Evolutionary conservation across 23 tunicate species (phyloP).

Genomic region (Oikopleura albicans): DNA sequence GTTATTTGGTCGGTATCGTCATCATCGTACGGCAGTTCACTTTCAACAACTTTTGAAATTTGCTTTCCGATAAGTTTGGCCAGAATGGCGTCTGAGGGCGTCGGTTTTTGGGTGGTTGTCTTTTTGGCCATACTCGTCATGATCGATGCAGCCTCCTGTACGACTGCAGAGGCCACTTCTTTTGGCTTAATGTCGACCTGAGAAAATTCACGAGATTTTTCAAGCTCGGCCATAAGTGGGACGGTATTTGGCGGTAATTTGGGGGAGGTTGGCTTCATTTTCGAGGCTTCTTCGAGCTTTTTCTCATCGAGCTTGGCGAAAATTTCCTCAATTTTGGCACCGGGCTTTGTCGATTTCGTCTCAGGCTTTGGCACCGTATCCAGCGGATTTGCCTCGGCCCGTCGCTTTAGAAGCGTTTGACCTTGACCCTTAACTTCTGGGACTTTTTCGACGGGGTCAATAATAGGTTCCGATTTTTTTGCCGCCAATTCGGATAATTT

Average conservation of each 20-base stretch:
- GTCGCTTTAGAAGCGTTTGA: background rate
- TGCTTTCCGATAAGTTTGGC: background rate
- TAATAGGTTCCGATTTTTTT: background rate
- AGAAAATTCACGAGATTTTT: background rate
- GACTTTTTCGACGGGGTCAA: too few relatives aligned
- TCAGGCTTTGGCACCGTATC: background rate
- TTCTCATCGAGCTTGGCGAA: slow-evolving; percentile 2
- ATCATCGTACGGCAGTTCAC: background rate
- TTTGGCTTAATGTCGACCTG: background rate
- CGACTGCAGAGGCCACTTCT: too few relatives aligned
- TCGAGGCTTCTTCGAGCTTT: background rate
- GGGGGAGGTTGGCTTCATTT: background rate
- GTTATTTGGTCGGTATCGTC: background rate
- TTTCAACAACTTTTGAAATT: background rate
- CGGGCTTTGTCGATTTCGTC: slow-evolving; percentile 10
- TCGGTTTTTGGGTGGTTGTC: background rate
- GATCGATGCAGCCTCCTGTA: background rate
- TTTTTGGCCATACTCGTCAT: background rate
- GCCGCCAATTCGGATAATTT: background rate
- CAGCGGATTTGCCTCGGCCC: background rate
- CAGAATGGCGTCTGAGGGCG: background rate
- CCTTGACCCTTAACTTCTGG: background rate
- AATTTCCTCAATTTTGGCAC: slow-evolving; percentile 4
- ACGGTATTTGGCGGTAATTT: background rate
- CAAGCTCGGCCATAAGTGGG: background rate